Evolutionary conservation across 2,888 invertebrate species (phyloP).

Genomic region (Macaria notata): DNA sequence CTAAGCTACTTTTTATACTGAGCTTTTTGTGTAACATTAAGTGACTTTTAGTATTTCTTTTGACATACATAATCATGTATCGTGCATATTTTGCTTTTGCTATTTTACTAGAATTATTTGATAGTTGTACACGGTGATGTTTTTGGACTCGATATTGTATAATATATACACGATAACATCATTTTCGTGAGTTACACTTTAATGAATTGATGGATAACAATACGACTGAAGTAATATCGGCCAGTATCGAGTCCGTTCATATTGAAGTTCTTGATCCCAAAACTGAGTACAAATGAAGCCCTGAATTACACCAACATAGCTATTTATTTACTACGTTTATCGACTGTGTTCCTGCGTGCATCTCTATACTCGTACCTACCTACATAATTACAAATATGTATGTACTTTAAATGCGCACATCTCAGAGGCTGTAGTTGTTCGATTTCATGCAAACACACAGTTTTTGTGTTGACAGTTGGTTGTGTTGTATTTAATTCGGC

Average conservation of each 20-base stretch:
- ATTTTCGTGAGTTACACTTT: slow-evolving; percentile 3
- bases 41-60: slow-evolving; percentile 50
- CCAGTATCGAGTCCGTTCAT: slow-evolving; percentile 23
- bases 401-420: slow-evolving; percentile 1
- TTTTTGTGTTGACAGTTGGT: neutral
- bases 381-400: neutral
- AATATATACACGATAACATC: neutral
- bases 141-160: slow-evolving; percentile 15
- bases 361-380: slow-evolving; percentile 1
- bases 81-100: slow-evolving; percentile 33
- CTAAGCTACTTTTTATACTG: slow-evolving; percentile 44
- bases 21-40: slow-evolving; percentile 49
- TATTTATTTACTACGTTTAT: slow-evolving; percentile 10
- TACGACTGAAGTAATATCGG: neutral
- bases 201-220: neutral
- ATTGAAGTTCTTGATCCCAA: slow-evolving; percentile 62
- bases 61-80: slow-evolving; percentile 9
- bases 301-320: slow-evolving; percentile 8
- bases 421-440: neutral
- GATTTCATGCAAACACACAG: neutral
- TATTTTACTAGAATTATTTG: slow-evolving; percentile 42
- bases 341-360: slow-evolving; percentile 6
- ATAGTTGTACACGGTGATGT: slow-evolving; percentile 19
- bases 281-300: slow-evolving; percentile 57
- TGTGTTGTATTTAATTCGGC: too few relatives aligned